These are phyloP conservation scores for Eupithecia inturbata DNA, from an alignment of 2,888 invertebrate species.

Conservation along the genomic window DNA sequence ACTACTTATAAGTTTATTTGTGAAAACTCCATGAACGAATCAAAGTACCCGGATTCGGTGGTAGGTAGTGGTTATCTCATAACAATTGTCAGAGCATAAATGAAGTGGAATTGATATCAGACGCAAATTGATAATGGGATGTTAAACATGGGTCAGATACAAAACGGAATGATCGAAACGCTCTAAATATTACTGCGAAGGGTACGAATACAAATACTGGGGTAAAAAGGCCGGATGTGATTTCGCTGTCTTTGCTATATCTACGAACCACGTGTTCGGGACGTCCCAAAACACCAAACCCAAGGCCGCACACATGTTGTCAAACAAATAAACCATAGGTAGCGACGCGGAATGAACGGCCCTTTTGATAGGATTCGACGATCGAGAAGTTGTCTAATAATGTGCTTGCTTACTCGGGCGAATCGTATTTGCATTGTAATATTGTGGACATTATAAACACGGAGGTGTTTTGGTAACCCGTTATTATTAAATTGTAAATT, in stretches of 20 bases:
- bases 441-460: slow-evolving; percentile 14
- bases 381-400: slow-evolving; percentile 36
- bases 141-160: slow-evolving; percentile 15
- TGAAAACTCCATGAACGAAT: neutral
- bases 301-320: slow-evolving; percentile 67
- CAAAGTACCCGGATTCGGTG: slow-evolving; percentile 39
- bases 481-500: neutral
- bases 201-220: slow-evolving; percentile 14
- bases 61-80: slow-evolving; percentile 39
- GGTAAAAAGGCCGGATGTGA: slow-evolving; percentile 53
- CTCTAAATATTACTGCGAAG: slow-evolving; percentile 21
- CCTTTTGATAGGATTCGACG: slow-evolving; percentile 43
- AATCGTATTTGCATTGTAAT: slow-evolving; percentile 14
- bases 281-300: slow-evolving; percentile 54
- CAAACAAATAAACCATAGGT: slow-evolving; percentile 54
- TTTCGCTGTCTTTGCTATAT: slow-evolving; percentile 54
- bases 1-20: neutral
- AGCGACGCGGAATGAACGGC: slow-evolving; percentile 43
- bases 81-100: slow-evolving; percentile 37
- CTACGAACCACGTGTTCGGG: slow-evolving; percentile 63
- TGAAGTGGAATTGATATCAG: slow-evolving; percentile 34
- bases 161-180: slow-evolving; percentile 11
- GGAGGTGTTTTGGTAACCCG: slow-evolving; percentile 10
- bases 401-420: slow-evolving; percentile 22
- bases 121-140: slow-evolving; percentile 28